Percentiles rank a stretch among this genome's conserved stretches.
Conservation (phyloP, 2,113 vertebrate species). For the Sapayoa aenigma region DNA sequence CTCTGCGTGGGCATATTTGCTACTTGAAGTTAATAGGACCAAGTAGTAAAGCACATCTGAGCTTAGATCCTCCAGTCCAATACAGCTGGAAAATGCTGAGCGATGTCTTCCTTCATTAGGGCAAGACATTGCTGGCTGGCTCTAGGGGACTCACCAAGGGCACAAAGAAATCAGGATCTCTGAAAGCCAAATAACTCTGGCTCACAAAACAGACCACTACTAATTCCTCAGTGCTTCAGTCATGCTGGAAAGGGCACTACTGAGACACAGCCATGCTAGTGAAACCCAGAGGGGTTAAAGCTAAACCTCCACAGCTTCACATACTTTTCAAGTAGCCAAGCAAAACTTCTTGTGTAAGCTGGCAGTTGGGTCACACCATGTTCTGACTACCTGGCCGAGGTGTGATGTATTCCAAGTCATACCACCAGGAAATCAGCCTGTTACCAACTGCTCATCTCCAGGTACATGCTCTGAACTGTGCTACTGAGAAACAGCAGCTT, state of each 20-base stretch:
- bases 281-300: not conserved
- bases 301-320: not conserved
- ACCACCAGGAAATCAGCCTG: not conserved
- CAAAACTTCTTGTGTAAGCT: not conserved
- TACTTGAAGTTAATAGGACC: not conserved
- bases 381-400: not conserved
- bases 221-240: not conserved
- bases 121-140: not conserved
- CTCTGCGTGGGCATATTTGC: not conserved
- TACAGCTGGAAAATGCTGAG: not conserved
- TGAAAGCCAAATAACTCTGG: not conserved
- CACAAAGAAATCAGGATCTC: not conserved
- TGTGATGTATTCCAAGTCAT: not conserved
- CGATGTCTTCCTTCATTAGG: not conserved
- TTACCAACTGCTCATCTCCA: not conserved
- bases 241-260: not conserved
- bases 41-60: not conserved
- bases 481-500: not conserved
- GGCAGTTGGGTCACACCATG: not conserved
- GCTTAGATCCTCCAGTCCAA: not conserved
- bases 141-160: not conserved
- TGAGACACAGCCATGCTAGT: fast-evolving
- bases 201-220: not conserved
- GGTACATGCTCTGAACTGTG: not conserved
- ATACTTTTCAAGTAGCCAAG: not conserved